A percentile compares a stretch with the other conserved stretches of the same genome.
Evolutionary conservation across 2,797 vertebrate species (phyloP).

Genomic region (Cryptoblepharus egeriae): DNA sequence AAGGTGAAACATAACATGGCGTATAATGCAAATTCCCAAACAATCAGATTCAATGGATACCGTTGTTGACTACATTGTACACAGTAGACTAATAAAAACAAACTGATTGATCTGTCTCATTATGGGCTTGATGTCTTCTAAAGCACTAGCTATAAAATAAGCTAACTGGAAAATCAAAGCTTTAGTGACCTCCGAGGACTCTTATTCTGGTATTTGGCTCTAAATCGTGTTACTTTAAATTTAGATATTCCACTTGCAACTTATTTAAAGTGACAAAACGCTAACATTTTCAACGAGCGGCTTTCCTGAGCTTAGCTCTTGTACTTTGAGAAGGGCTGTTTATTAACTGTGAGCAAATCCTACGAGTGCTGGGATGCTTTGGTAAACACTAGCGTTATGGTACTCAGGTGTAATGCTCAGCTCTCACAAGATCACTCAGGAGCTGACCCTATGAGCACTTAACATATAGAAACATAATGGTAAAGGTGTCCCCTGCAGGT

Average conservation of each 20-base stretch:
- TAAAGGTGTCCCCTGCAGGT: too few relatives aligned
- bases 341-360: conserved; percentile 45
- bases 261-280: conserved; percentile 68
- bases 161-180: conserved; percentile 79
- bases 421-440: background rate
- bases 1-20: conserved; percentile 68
- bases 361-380: background rate
- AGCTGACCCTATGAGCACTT: background rate
- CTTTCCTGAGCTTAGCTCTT: conserved; percentile 43
- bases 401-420: background rate
- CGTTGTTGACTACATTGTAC: conserved; percentile 68
- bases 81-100: conserved; percentile 75
- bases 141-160: conserved; percentile 76
- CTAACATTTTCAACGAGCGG: conserved; percentile 55
- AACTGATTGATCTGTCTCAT: conserved; percentile 76
- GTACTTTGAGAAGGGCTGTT: conserved; percentile 44
- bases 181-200: conserved; percentile 77
- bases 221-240: conserved; percentile 76
- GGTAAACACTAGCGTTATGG: background rate
- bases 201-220: conserved; percentile 70
- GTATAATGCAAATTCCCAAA: conserved; percentile 54
- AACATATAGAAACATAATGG: background rate
- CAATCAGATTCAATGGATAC: conserved; percentile 69
- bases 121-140: conserved; percentile 77
- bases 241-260: conserved; percentile 66